phyloP scores from a whole-genome alignment of 1,140 invertebrate genomes.

The Ooceraea biroi region DNA sequence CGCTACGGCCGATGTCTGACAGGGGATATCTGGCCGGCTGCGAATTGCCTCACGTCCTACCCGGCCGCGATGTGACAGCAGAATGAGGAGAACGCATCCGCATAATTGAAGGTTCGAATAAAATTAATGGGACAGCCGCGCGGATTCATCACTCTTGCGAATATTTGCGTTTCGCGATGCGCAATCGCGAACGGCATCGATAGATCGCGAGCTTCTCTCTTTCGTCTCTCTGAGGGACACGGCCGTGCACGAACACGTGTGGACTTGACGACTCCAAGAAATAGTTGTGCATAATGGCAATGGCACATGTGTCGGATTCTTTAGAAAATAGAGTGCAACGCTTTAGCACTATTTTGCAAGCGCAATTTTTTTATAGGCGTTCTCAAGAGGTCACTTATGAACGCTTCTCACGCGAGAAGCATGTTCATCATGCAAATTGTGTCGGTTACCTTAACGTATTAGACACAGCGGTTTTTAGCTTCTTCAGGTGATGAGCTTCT shows the following conservation, averaged over 20 bases:
- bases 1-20: constrained; percentile 67
- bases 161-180: constrained; percentile 49
- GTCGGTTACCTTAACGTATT: constrained; percentile 28
- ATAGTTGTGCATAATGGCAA: constrained; percentile 42
- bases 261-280: background rate
- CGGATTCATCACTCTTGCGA: constrained; percentile 67
- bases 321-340: constrained; percentile 6
- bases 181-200: constrained; percentile 19
- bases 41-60: constrained; percentile 61
- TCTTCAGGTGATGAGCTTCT: background rate
- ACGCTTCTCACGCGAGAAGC: background rate
- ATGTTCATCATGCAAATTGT: constrained; percentile 7
- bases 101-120: constrained; percentile 68
- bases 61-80: constrained; percentile 63
- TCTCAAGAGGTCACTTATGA: constrained; percentile 7
- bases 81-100: constrained; percentile 50
- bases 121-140: constrained; percentile 72
- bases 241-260: background rate
- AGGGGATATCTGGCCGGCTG: constrained; percentile 58
- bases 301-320: background rate
- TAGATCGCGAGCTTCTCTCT: constrained; percentile 7
- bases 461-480: constrained; percentile 13
- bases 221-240: too few species aligned
- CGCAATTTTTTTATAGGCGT: constrained; percentile 4
- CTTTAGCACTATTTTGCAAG: constrained; percentile 3